These are phyloP conservation scores for Musca vetustissima DNA, from an alignment of 1,140 invertebrate species.

Conservation along the genomic window DNA sequence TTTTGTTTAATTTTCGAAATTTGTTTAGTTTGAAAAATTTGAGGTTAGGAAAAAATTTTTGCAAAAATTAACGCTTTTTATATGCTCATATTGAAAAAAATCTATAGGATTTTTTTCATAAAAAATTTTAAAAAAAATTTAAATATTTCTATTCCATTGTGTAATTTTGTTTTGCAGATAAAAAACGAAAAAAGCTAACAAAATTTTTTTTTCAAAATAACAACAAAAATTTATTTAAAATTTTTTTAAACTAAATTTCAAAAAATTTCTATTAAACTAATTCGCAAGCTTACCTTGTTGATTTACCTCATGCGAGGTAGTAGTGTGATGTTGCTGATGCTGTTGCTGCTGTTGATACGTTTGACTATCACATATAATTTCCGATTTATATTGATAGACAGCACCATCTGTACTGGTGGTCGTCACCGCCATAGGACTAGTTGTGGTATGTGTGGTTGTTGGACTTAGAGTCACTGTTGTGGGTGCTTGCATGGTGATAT, in stretches of 20 bases:
- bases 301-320: constrained; percentile 2
- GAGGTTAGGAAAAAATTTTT: no score
- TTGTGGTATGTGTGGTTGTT: constrained; percentile 12
- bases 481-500: constrained; percentile 23
- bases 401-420: constrained; percentile 42
- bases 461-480: constrained; percentile 11
- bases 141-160: no score
- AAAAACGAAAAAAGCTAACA: background rate
- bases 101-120: no score
- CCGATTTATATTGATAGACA: constrained; percentile 51
- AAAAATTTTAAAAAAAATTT: no score
- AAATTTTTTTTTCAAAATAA: background rate
- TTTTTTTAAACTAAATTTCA: background rate
- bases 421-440: constrained; percentile 33
- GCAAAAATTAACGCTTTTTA: no score
- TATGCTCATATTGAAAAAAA: no score
- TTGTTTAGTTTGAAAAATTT: no score
- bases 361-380: constrained; percentile 51
- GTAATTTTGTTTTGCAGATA: background rate
- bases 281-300: background rate
- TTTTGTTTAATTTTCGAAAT: no score
- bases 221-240: background rate
- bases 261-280: no score
- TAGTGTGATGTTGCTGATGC: constrained; percentile 40
- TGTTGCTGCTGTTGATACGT: constrained; percentile 39